Evolutionary conservation across 2,113 vertebrate species (phyloP).

Genomic region (Meriones unguiculatus): DNA sequence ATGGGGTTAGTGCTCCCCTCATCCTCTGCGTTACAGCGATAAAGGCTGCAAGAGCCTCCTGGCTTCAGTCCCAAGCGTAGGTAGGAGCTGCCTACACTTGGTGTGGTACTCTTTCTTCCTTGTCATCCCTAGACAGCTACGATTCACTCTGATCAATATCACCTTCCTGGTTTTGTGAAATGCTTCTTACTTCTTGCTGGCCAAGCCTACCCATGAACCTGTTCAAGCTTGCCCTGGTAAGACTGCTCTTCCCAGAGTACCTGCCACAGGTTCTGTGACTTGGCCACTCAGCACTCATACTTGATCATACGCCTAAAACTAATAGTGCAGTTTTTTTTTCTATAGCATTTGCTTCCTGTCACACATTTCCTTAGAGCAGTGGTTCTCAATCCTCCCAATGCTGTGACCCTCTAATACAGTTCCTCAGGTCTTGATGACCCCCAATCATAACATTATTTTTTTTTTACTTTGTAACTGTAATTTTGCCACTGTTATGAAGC

Average conservation of each 20-base stretch:
- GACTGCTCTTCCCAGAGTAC: rapidly evolving
- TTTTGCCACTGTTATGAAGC: neutral
- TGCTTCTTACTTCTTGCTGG: rapidly evolving
- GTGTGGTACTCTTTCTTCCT: rapidly evolving
- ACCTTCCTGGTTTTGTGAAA: rapidly evolving
- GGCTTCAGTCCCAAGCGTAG: rapidly evolving
- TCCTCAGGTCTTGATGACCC: neutral
- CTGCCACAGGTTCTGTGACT: too few species aligned
- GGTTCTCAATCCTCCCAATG: neutral
- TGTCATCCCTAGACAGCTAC: rapidly evolving
- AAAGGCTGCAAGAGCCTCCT: rapidly evolving
- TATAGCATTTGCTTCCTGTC: too few species aligned
- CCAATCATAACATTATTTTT: neutral
- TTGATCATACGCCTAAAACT: neutral
- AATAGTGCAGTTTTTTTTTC: rapidly evolving
- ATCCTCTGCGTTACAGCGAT: neutral
- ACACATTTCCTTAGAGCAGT: neutral
- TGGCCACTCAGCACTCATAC: neutral
- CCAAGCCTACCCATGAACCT: rapidly evolving
- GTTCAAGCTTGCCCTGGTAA: rapidly evolving
- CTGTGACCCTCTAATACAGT: neutral
- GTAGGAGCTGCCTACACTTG: rapidly evolving
- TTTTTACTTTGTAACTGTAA: neutral
- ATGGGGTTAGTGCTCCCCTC: rapidly evolving
- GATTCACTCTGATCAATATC: neutral